A percentile compares a stretch with the other conserved stretches of the same genome.
Evolutionary conservation across 2,888 invertebrate species (phyloP).

Genomic region (Idaea aversata): DNA sequence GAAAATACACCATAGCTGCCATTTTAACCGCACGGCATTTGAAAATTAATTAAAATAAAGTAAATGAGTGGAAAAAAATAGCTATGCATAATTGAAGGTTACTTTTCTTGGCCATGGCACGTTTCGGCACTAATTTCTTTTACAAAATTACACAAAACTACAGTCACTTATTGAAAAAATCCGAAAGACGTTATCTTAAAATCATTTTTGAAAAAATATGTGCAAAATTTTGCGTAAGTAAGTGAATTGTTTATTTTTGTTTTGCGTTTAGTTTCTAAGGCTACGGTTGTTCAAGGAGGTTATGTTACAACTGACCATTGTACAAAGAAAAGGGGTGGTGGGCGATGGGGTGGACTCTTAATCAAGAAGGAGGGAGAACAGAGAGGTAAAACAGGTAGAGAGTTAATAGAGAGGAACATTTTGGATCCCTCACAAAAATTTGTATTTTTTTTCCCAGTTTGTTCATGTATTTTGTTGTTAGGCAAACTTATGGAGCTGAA

Average conservation of each 20-base stretch:
- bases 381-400: not conserved
- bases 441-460: too few species aligned
- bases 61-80: conserved; percentile 26
- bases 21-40: conserved; percentile 42
- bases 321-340: conserved; percentile 63
- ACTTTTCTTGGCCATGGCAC: conserved; percentile 50
- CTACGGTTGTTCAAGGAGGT: conserved; percentile 67
- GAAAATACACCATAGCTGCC: conserved; percentile 58
- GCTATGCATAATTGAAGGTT: conserved; percentile 49
- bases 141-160: conserved; percentile 7
- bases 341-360: conserved; percentile 55
- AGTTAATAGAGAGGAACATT: not conserved
- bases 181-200: not conserved
- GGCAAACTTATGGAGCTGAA: too few species aligned
- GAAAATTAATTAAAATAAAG: conserved; percentile 16
- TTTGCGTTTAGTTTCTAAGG: conserved; percentile 74
- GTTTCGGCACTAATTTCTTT: conserved; percentile 36
- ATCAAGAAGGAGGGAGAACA: conserved; percentile 51
- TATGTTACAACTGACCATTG: conserved; percentile 70
- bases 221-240: conserved; percentile 20
- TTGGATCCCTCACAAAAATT: not conserved
- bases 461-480: too few species aligned
- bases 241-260: conserved; percentile 71
- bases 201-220: conserved; percentile 23
- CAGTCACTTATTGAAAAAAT: conserved; percentile 6